These are phyloP conservation scores for Congeria kusceri DNA, from an alignment of 2,888 invertebrate genomes.

Conservation along the genomic window DNA sequence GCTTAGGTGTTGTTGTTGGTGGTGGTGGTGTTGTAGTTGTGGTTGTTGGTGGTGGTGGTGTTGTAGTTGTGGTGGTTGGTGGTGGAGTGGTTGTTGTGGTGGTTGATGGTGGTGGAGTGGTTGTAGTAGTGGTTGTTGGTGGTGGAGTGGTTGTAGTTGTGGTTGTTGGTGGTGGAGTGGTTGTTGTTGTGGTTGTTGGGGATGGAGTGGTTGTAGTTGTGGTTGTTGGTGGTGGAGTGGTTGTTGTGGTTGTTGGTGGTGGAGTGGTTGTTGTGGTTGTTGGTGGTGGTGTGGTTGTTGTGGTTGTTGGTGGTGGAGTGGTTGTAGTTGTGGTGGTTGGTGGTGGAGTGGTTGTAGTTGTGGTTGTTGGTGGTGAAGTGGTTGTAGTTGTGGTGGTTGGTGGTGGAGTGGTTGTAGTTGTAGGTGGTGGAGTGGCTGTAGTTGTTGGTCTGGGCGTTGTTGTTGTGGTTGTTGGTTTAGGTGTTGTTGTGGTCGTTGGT, in stretches of 20 bases:
- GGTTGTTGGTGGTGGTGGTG: constrained; percentile 16
- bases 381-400: constrained; percentile 28
- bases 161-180: constrained; percentile 2
- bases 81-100: constrained; percentile 18
- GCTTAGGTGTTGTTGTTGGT: too few species aligned
- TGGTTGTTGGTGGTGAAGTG: constrained; percentile 19
- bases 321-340: constrained; percentile 38
- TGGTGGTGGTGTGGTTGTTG: constrained; percentile 32
- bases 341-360: constrained; percentile 28
- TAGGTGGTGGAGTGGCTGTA: constrained; percentile 25
- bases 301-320: constrained; percentile 28
- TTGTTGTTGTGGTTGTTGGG: constrained; percentile 26
- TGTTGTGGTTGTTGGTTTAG: constrained; percentile 40
- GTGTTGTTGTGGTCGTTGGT: constrained; percentile 28
- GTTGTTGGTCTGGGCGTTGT: constrained; percentile 26
- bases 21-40: too few species aligned
- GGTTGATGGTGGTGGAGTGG: constrained; percentile 28
- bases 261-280: constrained; percentile 25
- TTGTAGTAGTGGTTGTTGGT: constrained; percentile 17
- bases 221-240: constrained; percentile 27
- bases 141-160: constrained; percentile 11
- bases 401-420: constrained; percentile 29
- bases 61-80: constrained; percentile 32
- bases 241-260: constrained; percentile 24
- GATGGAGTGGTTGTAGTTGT: constrained; percentile 25